These are phyloP conservation scores for Bombycilla garrulus DNA, from an alignment of 2,113 vertebrate genomes.

Conservation along the genomic window DNA sequence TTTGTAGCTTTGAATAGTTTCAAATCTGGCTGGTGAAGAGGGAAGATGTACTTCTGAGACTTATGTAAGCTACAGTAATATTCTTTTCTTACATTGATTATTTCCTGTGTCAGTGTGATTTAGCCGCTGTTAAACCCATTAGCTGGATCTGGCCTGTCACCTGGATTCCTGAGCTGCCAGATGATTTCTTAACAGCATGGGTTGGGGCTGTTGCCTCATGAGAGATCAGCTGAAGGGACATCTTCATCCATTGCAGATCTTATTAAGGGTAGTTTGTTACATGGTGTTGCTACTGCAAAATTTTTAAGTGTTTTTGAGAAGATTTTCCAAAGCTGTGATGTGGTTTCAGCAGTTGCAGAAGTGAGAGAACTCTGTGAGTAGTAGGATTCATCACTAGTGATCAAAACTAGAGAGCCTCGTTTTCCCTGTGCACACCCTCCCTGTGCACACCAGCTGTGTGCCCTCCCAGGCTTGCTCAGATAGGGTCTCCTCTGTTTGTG, in stretches of 20 bases:
- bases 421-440: not conserved
- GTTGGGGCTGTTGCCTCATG: not conserved
- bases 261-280: not conserved
- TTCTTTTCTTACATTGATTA: not conserved
- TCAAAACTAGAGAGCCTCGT: not conserved
- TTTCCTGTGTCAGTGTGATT: not conserved
- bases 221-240: not conserved
- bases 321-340: slow-evolving; percentile 17
- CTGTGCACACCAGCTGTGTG: not conserved
- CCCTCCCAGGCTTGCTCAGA: not conserved
- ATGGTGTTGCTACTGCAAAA: not conserved
- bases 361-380: not conserved
- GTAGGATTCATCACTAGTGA: not conserved
- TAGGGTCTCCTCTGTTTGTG: not conserved
- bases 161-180: not conserved
- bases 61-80: fast-evolving
- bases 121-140: not conserved
- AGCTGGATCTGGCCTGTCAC: not conserved
- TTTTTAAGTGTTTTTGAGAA: slow-evolving; percentile 3
- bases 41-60: not conserved
- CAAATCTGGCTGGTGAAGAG: not conserved
- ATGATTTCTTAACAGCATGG: not conserved
- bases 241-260: not conserved
- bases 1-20: not conserved
- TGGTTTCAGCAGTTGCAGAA: not conserved